Evolutionary conservation across 2,888 invertebrate genomes (phyloP).

Genomic region (Tinea pellionella): DNA sequence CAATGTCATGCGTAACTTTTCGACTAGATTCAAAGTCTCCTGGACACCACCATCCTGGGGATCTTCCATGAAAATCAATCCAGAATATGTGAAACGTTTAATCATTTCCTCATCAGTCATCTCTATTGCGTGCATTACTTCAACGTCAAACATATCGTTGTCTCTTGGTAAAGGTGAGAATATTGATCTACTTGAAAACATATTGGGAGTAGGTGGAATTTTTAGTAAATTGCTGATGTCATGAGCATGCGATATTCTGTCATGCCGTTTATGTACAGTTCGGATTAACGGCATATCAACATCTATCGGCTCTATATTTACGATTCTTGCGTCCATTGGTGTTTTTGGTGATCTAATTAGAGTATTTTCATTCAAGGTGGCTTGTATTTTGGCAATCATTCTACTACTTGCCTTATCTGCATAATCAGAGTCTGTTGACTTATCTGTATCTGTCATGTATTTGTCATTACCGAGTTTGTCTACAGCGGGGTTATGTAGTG

Average conservation of each 20-base stretch:
- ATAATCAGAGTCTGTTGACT: constrained; percentile 49
- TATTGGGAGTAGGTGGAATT: constrained; percentile 49
- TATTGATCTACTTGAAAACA: constrained; percentile 71
- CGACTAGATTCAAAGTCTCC: constrained; percentile 86
- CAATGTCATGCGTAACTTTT: constrained; percentile 81
- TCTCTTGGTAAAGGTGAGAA: constrained; percentile 79
- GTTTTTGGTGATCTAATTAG: constrained; percentile 65
- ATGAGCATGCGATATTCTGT: constrained; percentile 57
- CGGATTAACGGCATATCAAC: constrained; percentile 36
- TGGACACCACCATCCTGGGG: constrained; percentile 81
- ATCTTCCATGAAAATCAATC: constrained; percentile 78
- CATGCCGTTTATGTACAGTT: constrained; percentile 43
- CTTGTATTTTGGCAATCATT: constrained; percentile 63
- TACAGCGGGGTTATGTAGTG: constrained; percentile 46
- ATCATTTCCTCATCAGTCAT: constrained; percentile 75
- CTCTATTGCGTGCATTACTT: constrained; percentile 73
- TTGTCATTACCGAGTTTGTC: constrained; percentile 56
- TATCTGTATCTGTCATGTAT: constrained; percentile 56
- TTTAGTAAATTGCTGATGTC: constrained; percentile 61
- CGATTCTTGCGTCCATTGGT: constrained; percentile 60
- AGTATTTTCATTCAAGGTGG: constrained; percentile 58
- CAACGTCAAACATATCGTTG: constrained; percentile 74
- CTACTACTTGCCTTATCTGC: constrained; percentile 55
- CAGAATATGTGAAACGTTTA: constrained; percentile 75
- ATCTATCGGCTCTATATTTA: constrained; percentile 42